These are phyloP conservation scores for Dendronephthya gigantea DNA, from an alignment of 64 coral and sea anemone species.

Conservation along the genomic window DNA sequence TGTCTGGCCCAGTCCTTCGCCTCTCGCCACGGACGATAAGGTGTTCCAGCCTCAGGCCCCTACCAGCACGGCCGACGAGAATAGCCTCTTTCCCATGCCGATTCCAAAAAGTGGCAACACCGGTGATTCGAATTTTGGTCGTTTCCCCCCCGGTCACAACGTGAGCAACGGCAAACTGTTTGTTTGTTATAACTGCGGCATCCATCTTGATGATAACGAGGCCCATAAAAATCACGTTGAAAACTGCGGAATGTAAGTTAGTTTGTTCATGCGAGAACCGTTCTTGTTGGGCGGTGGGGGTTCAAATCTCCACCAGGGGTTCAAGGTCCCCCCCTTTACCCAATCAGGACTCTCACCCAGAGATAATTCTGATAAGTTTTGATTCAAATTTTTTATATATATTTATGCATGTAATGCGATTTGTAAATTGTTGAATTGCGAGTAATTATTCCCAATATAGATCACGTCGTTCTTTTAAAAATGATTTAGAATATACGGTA, in stretches of 20 bases:
- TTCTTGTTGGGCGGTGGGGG: neutral
- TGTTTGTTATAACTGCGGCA: conserved; percentile 1
- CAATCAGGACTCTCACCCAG: too few relatives aligned
- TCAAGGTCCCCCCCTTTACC: too few relatives aligned
- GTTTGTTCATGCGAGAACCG: neutral
- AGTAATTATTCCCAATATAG: neutral
- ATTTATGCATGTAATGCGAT: neutral
- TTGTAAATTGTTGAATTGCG: neutral
- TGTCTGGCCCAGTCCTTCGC: neutral
- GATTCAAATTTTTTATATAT: neutral
- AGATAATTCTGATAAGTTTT: too few relatives aligned
- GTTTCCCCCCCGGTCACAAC: neutral
- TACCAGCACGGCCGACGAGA: neutral
- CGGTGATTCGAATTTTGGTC: neutral
- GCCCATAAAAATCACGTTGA: neutral
- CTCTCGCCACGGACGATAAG: neutral
- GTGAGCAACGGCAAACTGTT: neutral
- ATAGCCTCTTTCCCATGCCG: neutral
- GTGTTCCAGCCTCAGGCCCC: neutral
- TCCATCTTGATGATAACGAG: neutral
- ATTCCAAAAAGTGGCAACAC: neutral
- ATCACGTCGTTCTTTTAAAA: neutral
- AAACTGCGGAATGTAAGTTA: neutral
- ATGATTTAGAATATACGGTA: neutral
- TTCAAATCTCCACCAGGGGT: neutral